Evolutionary conservation across 2,888 invertebrate species (phyloP), one percentile per base, ranked within the genome.

Genomic region (Eupithecia abbreviata): DNA sequence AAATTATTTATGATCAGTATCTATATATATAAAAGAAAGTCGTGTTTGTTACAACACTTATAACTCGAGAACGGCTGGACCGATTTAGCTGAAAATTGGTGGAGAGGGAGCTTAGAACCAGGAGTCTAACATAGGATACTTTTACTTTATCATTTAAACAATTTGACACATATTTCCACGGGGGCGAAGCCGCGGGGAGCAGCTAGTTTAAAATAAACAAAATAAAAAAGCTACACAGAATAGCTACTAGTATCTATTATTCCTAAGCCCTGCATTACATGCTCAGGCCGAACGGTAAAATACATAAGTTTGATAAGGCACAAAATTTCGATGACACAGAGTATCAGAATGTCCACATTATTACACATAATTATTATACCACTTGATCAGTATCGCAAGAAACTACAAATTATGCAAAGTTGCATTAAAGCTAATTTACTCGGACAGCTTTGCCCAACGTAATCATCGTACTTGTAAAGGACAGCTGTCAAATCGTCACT

Each of bases 401-500:
- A 72, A 77, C 66, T 67, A 72, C 72, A 71, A 71, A 45, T 71
- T 78, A 75, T 78, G 71, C 73, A 75, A 78, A 73, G 68, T 77
- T 67, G 58, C 72, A 66, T 68, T 42, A 66, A 71, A 73, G 71
- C 49, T 78, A 75, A 78, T 78, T 75, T 78, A 73, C 71, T 71
- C 73, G 75, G 47, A 67, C 78, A 75, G 72, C 72, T 75, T 77
- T 65, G 72, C 67, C 66, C 71, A 18, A 68, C 68, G 71, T 75
- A 75, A 78, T 75, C 71, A 73, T 18, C 66, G 70, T 75, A 75
- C 49, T n/a, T 66, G 65, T 41, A 71, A 69, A 76, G 65, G 76
- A 76, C 76, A 76, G 72, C 69, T 76, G 78, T 76, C 76, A 65
- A 65, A 68, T 65, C 43, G 51, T 51, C 77, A 75, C 73, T 76